These are phyloP conservation scores for Melanotaenia nigrans DNA, from an alignment of 2,797 vertebrate genomes.

Conservation along the genomic window DNA sequence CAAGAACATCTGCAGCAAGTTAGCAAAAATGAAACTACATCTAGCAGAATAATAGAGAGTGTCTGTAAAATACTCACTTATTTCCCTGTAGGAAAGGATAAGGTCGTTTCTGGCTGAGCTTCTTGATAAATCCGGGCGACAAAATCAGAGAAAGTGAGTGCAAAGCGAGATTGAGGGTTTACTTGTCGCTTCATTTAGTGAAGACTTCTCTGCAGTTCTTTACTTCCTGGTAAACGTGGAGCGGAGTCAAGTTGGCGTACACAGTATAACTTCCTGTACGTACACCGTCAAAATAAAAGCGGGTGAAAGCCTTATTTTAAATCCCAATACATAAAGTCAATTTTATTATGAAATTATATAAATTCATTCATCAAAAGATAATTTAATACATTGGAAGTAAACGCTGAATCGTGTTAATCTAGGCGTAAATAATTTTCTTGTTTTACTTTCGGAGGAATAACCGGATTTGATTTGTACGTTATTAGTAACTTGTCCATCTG, in stretches of 20 bases:
- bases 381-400: accelerated
- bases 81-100: neutral
- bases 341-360: accelerated
- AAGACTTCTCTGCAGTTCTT: slow-evolving; percentile 33
- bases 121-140: neutral
- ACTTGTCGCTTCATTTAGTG: slow-evolving; percentile 19
- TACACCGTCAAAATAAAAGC: slow-evolving; percentile 43
- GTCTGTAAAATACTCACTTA: slow-evolving; percentile 45
- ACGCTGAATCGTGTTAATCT: accelerated
- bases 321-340: accelerated
- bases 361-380: accelerated
- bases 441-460: slow-evolving; percentile 40
- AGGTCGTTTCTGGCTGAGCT: neutral
- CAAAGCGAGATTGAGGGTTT: neutral
- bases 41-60: neutral
- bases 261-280: accelerated
- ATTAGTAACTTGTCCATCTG: neutral
- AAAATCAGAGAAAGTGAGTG: neutral
- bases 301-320: accelerated
- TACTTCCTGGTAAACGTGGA: slow-evolving; percentile 74
- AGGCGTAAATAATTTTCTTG: accelerated
- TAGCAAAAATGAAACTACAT: neutral
- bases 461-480: neutral
- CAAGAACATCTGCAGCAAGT: neutral
- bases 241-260: neutral